A percentile compares a stretch with the other conserved stretches of the same genome.
Conservation (phyloP, 2,113 vertebrate species). For the Chitala chitala region DNA sequence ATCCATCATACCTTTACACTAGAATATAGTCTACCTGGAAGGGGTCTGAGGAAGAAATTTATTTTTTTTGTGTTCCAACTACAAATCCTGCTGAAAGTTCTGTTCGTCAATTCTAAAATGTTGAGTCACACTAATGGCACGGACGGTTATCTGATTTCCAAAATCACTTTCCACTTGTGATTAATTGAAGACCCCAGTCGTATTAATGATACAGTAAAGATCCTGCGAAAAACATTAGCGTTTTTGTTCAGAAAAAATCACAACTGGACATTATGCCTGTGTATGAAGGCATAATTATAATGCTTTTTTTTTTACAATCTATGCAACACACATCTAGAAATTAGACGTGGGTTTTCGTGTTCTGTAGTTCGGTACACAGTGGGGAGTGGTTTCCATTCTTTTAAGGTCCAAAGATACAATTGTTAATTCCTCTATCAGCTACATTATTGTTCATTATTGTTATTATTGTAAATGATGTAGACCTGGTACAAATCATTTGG, state of each 20-base stretch:
- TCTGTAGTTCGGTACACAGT: background rate
- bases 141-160: too few species aligned
- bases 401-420: background rate
- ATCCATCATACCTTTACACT: too few species aligned
- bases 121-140: too few species aligned
- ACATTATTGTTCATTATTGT: background rate
- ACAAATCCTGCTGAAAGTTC: too few species aligned
- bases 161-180: too few species aligned
- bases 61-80: too few species aligned
- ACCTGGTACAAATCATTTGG: too few species aligned
- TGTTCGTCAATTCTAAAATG: too few species aligned
- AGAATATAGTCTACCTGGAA: too few species aligned
- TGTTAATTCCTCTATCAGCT: background rate
- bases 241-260: background rate
- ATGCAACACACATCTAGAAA: too few species aligned
- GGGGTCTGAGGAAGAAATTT: too few species aligned
- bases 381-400: background rate
- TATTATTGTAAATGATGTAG: background rate
- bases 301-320: too few species aligned
- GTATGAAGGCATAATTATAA: background rate
- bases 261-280: background rate
- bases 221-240: background rate
- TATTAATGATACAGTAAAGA: background rate
- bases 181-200: background rate
- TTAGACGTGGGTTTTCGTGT: background rate